Evolutionary conservation across 2,113 vertebrate species (phyloP).

Genomic region (Delphinapterus leucas): DNA sequence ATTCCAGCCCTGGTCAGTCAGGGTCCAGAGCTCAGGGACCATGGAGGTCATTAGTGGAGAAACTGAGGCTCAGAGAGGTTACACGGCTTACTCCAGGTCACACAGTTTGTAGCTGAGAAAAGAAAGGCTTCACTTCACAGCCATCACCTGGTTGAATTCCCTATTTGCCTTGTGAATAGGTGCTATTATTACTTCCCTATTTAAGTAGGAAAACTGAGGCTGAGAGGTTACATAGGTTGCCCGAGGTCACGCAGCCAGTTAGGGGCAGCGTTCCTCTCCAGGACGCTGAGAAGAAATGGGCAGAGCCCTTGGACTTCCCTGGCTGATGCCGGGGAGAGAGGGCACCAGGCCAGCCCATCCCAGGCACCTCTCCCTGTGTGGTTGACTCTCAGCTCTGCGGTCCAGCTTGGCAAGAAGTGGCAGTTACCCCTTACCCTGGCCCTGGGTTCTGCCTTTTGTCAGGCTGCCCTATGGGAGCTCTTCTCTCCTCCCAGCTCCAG

Average conservation of each 20-base stretch:
- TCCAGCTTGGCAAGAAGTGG: background rate
- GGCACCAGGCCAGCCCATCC: background rate
- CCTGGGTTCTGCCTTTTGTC: background rate
- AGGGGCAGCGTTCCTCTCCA: background rate
- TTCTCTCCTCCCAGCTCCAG: background rate
- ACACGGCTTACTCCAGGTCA: accelerated
- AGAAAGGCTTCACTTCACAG: background rate
- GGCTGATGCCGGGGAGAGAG: background rate
- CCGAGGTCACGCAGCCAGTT: background rate
- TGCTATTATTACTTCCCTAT: too few relatives aligned
- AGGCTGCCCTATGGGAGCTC: background rate
- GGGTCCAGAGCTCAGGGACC: background rate
- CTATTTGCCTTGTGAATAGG: background rate
- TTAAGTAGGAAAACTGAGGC: background rate
- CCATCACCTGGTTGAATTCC: background rate
- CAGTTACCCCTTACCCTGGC: background rate
- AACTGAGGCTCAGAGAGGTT: background rate
- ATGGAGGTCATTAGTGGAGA: background rate
- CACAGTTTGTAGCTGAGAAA: background rate
- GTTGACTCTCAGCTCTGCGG: background rate
- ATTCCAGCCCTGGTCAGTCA: background rate
- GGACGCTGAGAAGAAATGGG: background rate
- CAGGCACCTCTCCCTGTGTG: background rate
- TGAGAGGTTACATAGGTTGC: background rate
- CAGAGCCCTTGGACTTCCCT: background rate